These are phyloP conservation scores for Rhincodon typus DNA, from an alignment of 2,797 vertebrate species.

Conservation along the genomic window DNA sequence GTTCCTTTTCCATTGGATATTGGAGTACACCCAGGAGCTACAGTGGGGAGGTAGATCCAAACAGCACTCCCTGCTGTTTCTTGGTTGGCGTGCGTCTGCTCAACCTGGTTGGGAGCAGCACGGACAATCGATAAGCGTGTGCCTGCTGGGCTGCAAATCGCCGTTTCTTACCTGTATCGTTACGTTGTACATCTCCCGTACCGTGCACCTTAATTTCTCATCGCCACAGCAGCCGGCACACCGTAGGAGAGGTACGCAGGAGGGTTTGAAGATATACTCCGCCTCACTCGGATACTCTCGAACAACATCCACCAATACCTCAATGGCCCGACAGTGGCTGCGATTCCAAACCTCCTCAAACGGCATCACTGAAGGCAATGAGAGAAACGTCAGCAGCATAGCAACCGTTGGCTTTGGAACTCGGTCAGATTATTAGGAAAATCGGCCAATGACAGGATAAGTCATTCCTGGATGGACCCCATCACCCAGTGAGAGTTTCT, in stretches of 20 bases:
- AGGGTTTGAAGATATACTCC: conserved; percentile 29
- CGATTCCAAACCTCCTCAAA: conserved; percentile 34
- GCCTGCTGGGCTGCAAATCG: too few species aligned
- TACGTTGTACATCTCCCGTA: neutral
- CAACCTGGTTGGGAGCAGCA: neutral
- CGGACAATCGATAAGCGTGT: neutral
- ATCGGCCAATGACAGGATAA: too few species aligned
- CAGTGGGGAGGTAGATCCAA: neutral
- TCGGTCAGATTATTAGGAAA: neutral
- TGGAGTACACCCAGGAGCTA: too few species aligned
- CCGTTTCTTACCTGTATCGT: neutral
- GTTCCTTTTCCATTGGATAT: too few species aligned
- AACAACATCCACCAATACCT: neutral
- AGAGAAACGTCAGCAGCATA: too few species aligned
- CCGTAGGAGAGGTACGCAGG: conserved; percentile 15
- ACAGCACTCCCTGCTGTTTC: neutral
- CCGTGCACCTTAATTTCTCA: neutral
- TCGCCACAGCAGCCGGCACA: conserved; percentile 32
- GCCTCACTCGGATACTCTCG: conserved; percentile 1
- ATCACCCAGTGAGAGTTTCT: too few species aligned
- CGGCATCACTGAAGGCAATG: neutral
- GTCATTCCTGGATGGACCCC: too few species aligned
- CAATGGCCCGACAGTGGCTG: conserved; percentile 8
- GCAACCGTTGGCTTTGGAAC: neutral
- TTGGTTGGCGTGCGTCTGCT: neutral